Conservation (phyloP, 2,797 vertebrate genomes). For the Toxotes lorentzi region DNA sequence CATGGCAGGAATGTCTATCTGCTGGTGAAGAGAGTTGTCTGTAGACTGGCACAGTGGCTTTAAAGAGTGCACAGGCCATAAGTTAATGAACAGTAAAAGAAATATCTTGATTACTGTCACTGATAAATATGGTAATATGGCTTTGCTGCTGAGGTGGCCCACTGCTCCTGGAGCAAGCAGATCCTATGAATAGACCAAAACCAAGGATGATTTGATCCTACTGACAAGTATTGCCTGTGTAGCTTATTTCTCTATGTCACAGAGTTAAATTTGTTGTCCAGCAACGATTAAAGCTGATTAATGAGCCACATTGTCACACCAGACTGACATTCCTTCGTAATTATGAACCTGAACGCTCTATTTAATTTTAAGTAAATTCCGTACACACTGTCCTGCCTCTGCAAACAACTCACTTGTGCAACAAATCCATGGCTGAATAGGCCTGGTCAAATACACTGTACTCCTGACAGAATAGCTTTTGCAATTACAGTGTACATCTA, state of each 20-base stretch:
- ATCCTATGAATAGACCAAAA: neutral
- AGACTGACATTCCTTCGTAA: neutral
- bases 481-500: neutral
- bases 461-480: neutral
- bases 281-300: neutral
- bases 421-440: neutral
- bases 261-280: neutral
- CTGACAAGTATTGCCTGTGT: neutral
- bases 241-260: neutral
- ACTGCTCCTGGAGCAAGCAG: neutral
- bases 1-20: neutral
- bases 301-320: neutral
- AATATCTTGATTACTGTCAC: neutral
- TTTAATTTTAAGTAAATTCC: neutral
- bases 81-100: neutral
- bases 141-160: neutral
- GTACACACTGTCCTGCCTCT: neutral
- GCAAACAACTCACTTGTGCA: neutral
- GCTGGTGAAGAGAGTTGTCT: neutral
- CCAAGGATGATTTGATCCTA: neutral
- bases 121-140: no score
- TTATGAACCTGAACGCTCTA: neutral
- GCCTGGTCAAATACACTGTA: neutral
- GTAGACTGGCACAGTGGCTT: neutral
- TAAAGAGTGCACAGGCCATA: neutral